Base-by-base conservation (phyloP, 2,113 vertebrate genomes). In the Thalassoma bifasciatum region DNA sequence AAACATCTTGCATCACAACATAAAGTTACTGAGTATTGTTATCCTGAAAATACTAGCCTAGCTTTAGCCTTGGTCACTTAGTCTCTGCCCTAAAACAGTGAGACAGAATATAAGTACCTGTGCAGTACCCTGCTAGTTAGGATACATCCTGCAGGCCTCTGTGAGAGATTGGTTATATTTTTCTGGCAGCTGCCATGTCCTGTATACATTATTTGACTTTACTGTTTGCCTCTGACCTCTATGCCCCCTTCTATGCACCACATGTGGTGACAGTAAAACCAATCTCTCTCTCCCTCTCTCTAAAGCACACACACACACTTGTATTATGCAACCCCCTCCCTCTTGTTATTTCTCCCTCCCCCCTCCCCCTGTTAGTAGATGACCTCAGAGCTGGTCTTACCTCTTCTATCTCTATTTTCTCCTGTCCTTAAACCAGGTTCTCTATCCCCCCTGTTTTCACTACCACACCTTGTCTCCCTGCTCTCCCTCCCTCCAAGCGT, bases 151-250 rank as follows among this genome's bases (percentile, higher is more conserved):
- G 86, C 80, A 88, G 87, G 86, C 72, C 71, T 86, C 44, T 84
- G 81, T 77, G 75, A 75, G 81, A 37, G 72, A 77, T 46, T 36
- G 62, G 54, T 60, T 63, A 70, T 22, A 90, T 90, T 87, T 90
- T 91, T 89, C 77, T 91, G 90, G 86, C 91, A 92, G 91, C 88
- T 92, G 91, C 86, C 90, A 91, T 85, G 89, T 91, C 88, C 79
- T 70, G 75, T 91, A 70, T 88, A 75, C 81, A 90, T 91, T 88
- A 91, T 90, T 90, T 88, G 82, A 66, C 68, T 80, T 80, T 66
- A 80, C 79, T 79, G 7, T 81, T 82, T 79, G 37, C 72, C 24
- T 82, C 76, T 89, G 87, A 86, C 91, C 83, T 87, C 77, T 10
- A 38, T 26, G 63, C 26, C 70, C 81, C 54, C 54, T 66, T 79